Conservation (phyloP, 2,888 invertebrate genomes). For the Euzophera pinguis region DNA sequence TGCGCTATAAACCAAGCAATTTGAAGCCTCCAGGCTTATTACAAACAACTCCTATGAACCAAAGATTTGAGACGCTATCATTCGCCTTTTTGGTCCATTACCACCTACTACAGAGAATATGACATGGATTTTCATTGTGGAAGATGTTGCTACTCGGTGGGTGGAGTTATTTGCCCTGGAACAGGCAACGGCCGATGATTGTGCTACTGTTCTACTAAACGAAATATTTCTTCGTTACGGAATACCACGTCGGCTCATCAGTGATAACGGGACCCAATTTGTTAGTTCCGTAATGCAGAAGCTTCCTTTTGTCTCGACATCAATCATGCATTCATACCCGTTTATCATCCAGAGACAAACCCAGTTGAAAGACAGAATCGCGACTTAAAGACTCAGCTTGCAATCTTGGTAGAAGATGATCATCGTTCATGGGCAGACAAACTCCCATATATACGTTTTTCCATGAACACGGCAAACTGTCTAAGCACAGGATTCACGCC, state of each 20-base stretch:
- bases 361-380: slow-evolving; percentile 23
- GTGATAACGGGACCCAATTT: background rate
- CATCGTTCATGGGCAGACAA: slow-evolving; percentile 34
- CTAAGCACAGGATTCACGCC: background rate
- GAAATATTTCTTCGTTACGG: slow-evolving; percentile 30
- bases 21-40: slow-evolving; percentile 21
- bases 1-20: slow-evolving; percentile 20
- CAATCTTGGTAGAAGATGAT: slow-evolving; percentile 17
- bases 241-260: slow-evolving; percentile 10
- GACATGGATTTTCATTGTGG: slow-evolving; percentile 24
- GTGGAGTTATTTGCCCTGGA: slow-evolving; percentile 35
- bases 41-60: slow-evolving; percentile 20
- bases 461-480: slow-evolving; percentile 37
- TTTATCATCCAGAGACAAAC: slow-evolving; percentile 22
- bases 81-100: slow-evolving; percentile 25
- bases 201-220: slow-evolving; percentile 27
- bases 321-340: slow-evolving; percentile 13
- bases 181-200: slow-evolving; percentile 17
- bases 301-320: slow-evolving; percentile 10
- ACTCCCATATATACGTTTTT: slow-evolving; percentile 41
- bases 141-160: slow-evolving; percentile 22
- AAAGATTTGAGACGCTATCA: slow-evolving; percentile 19
- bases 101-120: slow-evolving; percentile 7
- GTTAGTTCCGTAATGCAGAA: slow-evolving; percentile 24
- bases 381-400: slow-evolving; percentile 24